A percentile compares a stretch with the other conserved stretches of the same genome.
These are phyloP conservation scores for Cantharis nigra DNA, from an alignment of 2,888 invertebrate genomes.

Conservation along the genomic window DNA sequence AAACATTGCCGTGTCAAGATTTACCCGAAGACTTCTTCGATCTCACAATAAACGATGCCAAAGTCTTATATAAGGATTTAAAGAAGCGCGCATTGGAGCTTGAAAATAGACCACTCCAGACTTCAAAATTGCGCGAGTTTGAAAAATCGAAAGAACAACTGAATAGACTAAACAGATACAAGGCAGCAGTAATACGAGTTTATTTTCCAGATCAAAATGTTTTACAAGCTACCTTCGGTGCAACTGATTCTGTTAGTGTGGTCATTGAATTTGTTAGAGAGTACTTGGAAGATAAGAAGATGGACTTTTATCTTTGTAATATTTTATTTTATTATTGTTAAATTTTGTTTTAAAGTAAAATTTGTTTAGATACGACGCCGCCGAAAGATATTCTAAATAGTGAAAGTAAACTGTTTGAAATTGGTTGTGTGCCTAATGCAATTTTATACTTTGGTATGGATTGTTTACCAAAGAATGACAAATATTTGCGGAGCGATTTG, in stretches of 20 bases:
- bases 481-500: slow-evolving; percentile 65
- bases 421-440: slow-evolving; percentile 78
- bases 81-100: slow-evolving; percentile 66
- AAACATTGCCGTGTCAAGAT: slow-evolving; percentile 70
- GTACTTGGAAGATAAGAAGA: slow-evolving; percentile 67
- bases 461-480: slow-evolving; percentile 49
- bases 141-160: slow-evolving; percentile 63
- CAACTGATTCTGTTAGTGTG: slow-evolving; percentile 72
- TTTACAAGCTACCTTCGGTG: slow-evolving; percentile 83
- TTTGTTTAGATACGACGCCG: slow-evolving; percentile 77
- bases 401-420: slow-evolving; percentile 68
- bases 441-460: slow-evolving; percentile 72
- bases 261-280: slow-evolving; percentile 75
- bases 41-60: slow-evolving; percentile 80
- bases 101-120: slow-evolving; percentile 76
- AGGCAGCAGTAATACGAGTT: slow-evolving; percentile 78
- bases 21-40: slow-evolving; percentile 89
- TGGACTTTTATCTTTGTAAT: slow-evolving; percentile 82
- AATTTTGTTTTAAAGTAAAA: slow-evolving; percentile 7
- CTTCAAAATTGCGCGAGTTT: slow-evolving; percentile 65
- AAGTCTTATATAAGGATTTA: slow-evolving; percentile 73
- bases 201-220: slow-evolving; percentile 87
- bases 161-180: slow-evolving; percentile 69
- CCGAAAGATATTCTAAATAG: slow-evolving; percentile 71
- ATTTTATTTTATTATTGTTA: slow-evolving; percentile 36